Conservation (phyloP, 2,113 vertebrate genomes). For the Mastomys coucha region DNA sequence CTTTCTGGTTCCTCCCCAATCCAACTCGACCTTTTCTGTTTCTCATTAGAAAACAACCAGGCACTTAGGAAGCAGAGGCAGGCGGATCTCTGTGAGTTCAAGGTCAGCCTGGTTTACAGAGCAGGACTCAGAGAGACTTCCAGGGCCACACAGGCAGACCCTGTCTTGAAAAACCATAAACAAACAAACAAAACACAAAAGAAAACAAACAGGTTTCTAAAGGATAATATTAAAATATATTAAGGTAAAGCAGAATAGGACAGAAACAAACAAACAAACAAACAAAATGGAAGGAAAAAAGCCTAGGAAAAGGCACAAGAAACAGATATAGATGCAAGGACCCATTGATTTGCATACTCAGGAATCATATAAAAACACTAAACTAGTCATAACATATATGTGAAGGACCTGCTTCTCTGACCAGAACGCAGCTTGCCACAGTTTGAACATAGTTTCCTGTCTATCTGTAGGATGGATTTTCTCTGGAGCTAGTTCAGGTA, state of each 20-base stretch:
- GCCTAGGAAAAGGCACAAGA: not conserved
- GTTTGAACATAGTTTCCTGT: slow-evolving; percentile 14
- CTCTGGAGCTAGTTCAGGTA: not conserved
- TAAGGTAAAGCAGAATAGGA: not conserved
- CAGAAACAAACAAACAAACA: not conserved
- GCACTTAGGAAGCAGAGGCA: too few species aligned
- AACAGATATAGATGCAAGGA: not conserved
- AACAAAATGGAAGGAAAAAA: not conserved
- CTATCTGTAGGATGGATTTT: not conserved
- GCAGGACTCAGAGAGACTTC: too few species aligned
- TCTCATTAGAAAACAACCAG: not conserved
- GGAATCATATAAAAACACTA: not conserved
- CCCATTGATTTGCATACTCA: too few species aligned
- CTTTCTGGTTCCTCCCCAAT: not conserved
- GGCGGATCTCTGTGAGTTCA: too few species aligned
- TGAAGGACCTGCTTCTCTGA: not conserved
- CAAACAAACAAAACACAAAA: not conserved
- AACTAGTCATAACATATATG: not conserved
- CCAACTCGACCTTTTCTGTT: not conserved
- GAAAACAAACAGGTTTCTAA: not conserved
- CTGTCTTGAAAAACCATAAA: too few species aligned
- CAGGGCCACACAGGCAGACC: too few species aligned
- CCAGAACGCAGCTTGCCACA: not conserved
- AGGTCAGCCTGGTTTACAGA: too few species aligned
- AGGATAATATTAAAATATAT: not conserved